These are phyloP conservation scores for Anoplolepis gracilipes DNA, from an alignment of 1,140 invertebrate genomes.

Conservation along the genomic window DNA sequence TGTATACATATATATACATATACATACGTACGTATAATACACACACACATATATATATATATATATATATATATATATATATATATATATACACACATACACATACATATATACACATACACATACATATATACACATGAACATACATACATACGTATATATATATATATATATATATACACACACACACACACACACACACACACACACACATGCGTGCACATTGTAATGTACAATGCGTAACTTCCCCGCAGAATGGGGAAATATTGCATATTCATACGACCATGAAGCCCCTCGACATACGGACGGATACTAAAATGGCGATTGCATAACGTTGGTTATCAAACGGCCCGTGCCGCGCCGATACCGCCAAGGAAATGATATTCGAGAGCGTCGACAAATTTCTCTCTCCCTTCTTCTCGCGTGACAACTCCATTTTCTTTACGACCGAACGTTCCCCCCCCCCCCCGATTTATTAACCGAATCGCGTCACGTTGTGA, in stretches of 20 bases:
- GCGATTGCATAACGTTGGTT: constrained; percentile 70
- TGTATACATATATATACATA: constrained; percentile 2
- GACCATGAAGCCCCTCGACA: constrained; percentile 66
- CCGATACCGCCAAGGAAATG: constrained; percentile 63
- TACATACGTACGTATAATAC: neutral
- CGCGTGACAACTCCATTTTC: constrained; percentile 48
- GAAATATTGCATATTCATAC: constrained; percentile 74
- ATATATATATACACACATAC: constrained; percentile 16
- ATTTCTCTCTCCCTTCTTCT: constrained; percentile 6
- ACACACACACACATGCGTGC: neutral
- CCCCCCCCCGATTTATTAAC: constrained; percentile 40
- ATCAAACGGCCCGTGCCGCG: constrained; percentile 56
- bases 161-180: neutral
- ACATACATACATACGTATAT: no score
- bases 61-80: constrained; percentile 18
- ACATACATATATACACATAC: neutral
- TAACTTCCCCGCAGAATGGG: constrained; percentile 61
- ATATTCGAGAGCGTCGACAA: constrained; percentile 63
- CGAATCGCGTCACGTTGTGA: neutral
- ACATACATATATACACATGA: no score
- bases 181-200: neutral
- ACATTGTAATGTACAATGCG: constrained; percentile 53
- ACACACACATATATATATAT: neutral
- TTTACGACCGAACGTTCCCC: constrained; percentile 40
- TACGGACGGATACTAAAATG: constrained; percentile 60